Base-by-base conservation (phyloP, 2,113 vertebrate species). In the Mellivora capensis region DNA sequence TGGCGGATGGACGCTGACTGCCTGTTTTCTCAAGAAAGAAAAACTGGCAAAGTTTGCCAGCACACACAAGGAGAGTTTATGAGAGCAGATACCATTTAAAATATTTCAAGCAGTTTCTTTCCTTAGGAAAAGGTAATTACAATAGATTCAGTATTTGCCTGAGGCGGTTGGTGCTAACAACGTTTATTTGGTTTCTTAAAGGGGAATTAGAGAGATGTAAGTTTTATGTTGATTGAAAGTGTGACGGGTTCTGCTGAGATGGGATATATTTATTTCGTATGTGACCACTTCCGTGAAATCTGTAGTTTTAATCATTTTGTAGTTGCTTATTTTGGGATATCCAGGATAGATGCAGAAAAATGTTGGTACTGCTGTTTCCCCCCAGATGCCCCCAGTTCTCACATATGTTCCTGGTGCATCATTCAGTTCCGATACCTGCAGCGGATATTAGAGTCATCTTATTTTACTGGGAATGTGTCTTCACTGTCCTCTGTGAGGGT, bases 231-330 rank as follows among this genome's bases (percentile, higher is more conserved):
- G 47, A 81, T 82, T 59, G 79, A 64, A 64, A 84, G 14, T 74
- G 29, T 79, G 91, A 37, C 14, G 3, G 29, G 1, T 94, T 86
- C 6, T n/a, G 0, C 39, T 87, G 31, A 27, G 89, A 1, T 83
- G 37, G 31, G 21, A 20, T 62, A 2, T 47, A 14, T 84, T 82
- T 96, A 74, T 88, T 96, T 87, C 69, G 4, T 92, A 64, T 91
- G 34, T 69, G 18, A 4, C 13, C n/a, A 85, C 69, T 62, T 96
- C 47, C 13, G 25, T 39, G n/a, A 76, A 83, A 14, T 49, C 8
- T 69, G 11, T 97, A 71, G 80, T 85, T 93, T 37, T 71, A 37
- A 21, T 90, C 44, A 87, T 87, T 82, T 96, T 93, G 49, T 76
- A 31, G n/a, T 84, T 92, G 59, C 7, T 44, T 88, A 44, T 81